phyloP scores from a whole-genome alignment of 2,888 invertebrate species.

The Rhamnusium bicolor region DNA sequence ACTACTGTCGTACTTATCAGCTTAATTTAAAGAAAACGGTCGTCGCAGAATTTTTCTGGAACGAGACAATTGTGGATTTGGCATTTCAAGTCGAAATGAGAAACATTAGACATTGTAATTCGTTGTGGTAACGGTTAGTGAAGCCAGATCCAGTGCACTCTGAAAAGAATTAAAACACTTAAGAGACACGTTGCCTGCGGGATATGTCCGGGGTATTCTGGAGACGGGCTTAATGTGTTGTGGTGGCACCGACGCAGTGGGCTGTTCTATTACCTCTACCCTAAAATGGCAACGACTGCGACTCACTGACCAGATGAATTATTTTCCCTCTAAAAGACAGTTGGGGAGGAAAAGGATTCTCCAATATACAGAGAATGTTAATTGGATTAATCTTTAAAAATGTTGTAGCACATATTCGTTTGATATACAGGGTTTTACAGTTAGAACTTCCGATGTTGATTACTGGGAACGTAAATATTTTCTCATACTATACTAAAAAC shows the following conservation, averaged over 20 bases:
- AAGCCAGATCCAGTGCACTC: slow-evolving; percentile 53
- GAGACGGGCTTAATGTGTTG: slow-evolving; percentile 58
- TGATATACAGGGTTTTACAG: no score
- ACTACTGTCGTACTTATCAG: background rate
- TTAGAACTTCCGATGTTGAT: no score
- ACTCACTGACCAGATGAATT: slow-evolving; percentile 58
- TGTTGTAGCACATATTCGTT: no score
- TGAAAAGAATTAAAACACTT: slow-evolving; percentile 59
- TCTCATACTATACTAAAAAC: no score
- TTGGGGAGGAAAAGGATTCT: slow-evolving; percentile 51
- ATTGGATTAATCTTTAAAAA: no score
- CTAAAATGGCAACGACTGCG: slow-evolving; percentile 50
- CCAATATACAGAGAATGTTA: background rate
- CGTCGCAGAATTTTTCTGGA: slow-evolving; percentile 20
- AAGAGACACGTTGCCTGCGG: slow-evolving; percentile 54
- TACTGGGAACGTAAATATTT: no score
- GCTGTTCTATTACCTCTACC: slow-evolving; percentile 43
- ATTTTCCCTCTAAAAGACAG: slow-evolving; percentile 54
- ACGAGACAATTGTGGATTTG: slow-evolving; percentile 46
- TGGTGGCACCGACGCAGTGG: slow-evolving; percentile 57
- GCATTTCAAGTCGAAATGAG: slow-evolving; percentile 41
- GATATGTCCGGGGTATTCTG: slow-evolving; percentile 49
- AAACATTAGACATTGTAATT: slow-evolving; percentile 50
- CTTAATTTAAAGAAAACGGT: background rate
- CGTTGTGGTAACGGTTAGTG: slow-evolving; percentile 52